Base-by-base conservation (phyloP, 1,140 invertebrate genomes). In the Sesamia nonagrioides region DNA sequence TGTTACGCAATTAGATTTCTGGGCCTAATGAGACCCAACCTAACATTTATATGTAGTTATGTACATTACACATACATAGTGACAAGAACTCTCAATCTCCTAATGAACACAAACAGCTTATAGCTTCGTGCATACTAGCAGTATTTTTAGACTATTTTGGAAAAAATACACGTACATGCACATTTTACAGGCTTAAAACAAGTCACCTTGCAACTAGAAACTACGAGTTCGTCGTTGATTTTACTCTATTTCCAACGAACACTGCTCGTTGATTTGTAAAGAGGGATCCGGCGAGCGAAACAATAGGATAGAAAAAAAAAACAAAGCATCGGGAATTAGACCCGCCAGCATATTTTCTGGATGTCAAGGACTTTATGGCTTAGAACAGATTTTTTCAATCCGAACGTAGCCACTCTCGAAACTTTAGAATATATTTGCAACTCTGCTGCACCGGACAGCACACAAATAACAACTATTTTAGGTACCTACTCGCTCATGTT, bases 351-450 rank as follows among this genome's bases (percentile, higher is more conserved):
- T 54, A 56, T 72, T 72, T 56, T 13, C 9, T 18, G n/a, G 50
- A 72, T 56, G 50, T 54, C 79, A 82, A 75, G 66, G 68, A 76
- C 75, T 82, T 82, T 85, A 82, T 82, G 81, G 80, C 37, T 54
- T 79, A 79, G 77, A 78, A 82, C 79, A 83, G 78, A 81, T 82
- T 86, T 84, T 80, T 84, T 82, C 82, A 82, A 82, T 86, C 81
- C 66, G 52, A 56, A 61, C 73, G 82, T 80, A 82, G 73, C 66
- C 79, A 83, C 15, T 63, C 37, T 21, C 6, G 37, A 63, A 63
- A 63, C 80, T 85, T 78, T 54, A 15, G 6, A 76, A 78, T 83
- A 78, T 83, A 76, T 77, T 58, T 18, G 27, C 35, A 45, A 56
- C 56, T 54, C 56, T 4, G 6, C 54, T 35, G 42, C 33, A 37